Conservation (phyloP, 2,888 invertebrate species). For the Sturmia bella region DNA sequence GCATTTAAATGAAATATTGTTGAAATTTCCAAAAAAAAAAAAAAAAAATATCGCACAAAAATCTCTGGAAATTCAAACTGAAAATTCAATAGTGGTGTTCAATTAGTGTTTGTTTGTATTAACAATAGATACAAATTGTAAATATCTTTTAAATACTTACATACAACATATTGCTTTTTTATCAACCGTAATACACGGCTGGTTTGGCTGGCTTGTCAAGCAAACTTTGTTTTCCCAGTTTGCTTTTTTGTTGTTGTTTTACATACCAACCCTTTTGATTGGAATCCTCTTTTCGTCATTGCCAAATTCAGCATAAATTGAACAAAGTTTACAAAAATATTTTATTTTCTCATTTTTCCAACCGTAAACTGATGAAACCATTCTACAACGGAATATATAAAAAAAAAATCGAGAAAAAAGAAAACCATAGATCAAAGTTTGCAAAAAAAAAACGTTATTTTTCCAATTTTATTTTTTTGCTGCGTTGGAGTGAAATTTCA, state of each 20-base stretch:
- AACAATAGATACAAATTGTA: constrained; percentile 28
- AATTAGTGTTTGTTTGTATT: constrained; percentile 44
- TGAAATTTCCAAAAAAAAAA: constrained; percentile 3
- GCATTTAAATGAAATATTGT: constrained; percentile 2
- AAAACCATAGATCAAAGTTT: constrained; percentile 2
- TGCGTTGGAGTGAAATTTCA: constrained; percentile 15
- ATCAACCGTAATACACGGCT: constrained; percentile 27
- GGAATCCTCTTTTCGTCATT: constrained; percentile 40
- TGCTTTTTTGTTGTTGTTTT: background rate
- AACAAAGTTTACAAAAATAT: constrained; percentile 40
- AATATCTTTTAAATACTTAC: constrained; percentile 4
- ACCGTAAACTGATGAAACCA: constrained; percentile 38
- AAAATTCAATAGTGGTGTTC: constrained; percentile 39
- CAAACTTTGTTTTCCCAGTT: background rate
- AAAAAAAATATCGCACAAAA: background rate
- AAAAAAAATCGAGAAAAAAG: constrained; percentile 3
- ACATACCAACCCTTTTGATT: constrained; percentile 16
- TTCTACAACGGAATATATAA: constrained; percentile 19
- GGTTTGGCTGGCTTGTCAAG: constrained; percentile 28
- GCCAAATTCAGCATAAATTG: constrained; percentile 55
- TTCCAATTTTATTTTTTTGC: background rate
- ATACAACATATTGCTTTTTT: background rate
- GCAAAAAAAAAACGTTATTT: background rate
- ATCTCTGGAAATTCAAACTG: constrained; percentile 18
- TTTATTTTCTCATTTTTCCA: background rate